These are phyloP conservation scores for Lordiphosa stackelbergi DNA, from an alignment of 1,140 invertebrate species.

Conservation along the genomic window DNA sequence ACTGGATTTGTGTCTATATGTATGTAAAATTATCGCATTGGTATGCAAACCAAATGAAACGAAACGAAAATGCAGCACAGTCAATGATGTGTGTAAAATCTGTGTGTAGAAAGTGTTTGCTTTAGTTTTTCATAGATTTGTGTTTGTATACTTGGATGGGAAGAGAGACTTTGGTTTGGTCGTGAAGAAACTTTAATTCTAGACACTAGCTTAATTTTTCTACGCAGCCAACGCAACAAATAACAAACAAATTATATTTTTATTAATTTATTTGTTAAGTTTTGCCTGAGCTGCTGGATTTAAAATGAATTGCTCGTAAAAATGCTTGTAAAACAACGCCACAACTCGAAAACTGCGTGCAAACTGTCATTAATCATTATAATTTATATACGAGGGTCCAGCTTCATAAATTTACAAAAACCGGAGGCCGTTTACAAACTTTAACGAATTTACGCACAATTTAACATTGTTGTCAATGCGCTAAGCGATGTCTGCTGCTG, in stretches of 20 bases:
- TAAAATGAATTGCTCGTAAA: slow-evolving; percentile 70
- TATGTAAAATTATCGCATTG: slow-evolving; percentile 38
- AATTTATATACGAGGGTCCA: slow-evolving; percentile 62
- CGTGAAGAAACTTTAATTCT: not conserved
- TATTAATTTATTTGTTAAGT: slow-evolving; percentile 1
- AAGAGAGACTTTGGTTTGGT: not conserved
- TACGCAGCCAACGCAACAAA: too few species aligned
- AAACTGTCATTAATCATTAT: slow-evolving; percentile 71
- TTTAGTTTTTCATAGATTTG: slow-evolving; percentile 7
- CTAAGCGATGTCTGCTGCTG: not conserved
- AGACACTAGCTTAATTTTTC: too few species aligned
- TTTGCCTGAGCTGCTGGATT: slow-evolving; percentile 53
- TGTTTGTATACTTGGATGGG: not conserved
- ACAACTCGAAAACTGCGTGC: slow-evolving; percentile 60
- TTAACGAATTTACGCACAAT: slow-evolving; percentile 61
- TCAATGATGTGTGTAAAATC: slow-evolving; percentile 32
- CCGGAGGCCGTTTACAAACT: slow-evolving; percentile 46
- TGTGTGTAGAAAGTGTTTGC: slow-evolving; percentile 30
- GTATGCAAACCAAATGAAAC: slow-evolving; percentile 37
- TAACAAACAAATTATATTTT: not conserved
- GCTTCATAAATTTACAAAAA: slow-evolving; percentile 58
- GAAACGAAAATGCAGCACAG: slow-evolving; percentile 26
- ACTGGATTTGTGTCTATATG: slow-evolving; percentile 23
- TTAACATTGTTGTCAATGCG: slow-evolving; percentile 59
- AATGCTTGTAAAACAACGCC: slow-evolving; percentile 66